phyloP scores from a whole-genome alignment of 2,113 vertebrate genomes.

The Gadus chalcogrammus region DNA sequence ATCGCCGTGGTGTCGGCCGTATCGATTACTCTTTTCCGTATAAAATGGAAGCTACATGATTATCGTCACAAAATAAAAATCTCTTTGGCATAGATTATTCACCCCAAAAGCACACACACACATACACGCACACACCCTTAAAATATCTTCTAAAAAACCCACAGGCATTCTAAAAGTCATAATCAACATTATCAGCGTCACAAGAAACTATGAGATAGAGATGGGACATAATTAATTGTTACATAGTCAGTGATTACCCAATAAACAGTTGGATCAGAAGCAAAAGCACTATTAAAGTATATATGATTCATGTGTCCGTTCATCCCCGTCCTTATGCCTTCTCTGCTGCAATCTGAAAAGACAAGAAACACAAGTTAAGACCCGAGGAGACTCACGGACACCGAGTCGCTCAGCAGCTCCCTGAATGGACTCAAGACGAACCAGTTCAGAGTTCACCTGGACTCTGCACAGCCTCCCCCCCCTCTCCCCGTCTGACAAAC shows the following conservation, averaged over 20 bases:
- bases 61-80: conserved; percentile 72
- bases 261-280: conserved; percentile 63
- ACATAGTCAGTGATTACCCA: conserved; percentile 62
- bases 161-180: conserved; percentile 47
- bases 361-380: not conserved
- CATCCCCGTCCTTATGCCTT: not conserved
- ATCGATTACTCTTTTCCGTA: conserved; percentile 45
- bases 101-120: conserved; percentile 62
- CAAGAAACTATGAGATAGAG: conserved; percentile 56
- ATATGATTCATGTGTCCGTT: conserved; percentile 29
- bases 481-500: too few species aligned
- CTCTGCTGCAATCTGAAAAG: conserved; percentile 14
- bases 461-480: too few species aligned
- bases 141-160: conserved; percentile 54
- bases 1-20: conserved; percentile 54
- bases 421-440: too few species aligned
- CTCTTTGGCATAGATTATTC: conserved; percentile 75
- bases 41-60: conserved; percentile 50
- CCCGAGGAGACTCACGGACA: too few species aligned
- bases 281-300: conserved; percentile 32
- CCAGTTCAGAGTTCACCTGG: too few species aligned
- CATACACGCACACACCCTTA: conserved; percentile 34
- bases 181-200: conserved; percentile 46
- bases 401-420: too few species aligned
- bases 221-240: conserved; percentile 54